phyloP scores from a whole-genome alignment of 2,113 vertebrate genomes.

The Cacatua alba region DNA sequence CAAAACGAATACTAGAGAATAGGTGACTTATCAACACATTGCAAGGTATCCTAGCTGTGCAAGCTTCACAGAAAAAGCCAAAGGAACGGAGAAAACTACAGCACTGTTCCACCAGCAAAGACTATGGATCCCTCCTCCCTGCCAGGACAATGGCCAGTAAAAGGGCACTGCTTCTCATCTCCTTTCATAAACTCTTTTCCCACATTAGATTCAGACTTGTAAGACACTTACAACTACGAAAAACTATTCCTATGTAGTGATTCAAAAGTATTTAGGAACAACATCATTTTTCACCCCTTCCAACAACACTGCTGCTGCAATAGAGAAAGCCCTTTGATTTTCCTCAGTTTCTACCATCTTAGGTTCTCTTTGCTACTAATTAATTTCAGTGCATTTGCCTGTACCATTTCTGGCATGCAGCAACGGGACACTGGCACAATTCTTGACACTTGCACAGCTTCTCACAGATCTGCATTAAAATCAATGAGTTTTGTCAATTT shows the following conservation, averaged over 20 bases:
- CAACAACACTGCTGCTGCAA: not conserved
- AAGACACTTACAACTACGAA: not conserved
- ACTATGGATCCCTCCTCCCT: not conserved
- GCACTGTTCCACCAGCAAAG: not conserved
- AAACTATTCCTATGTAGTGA: not conserved
- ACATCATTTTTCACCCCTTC: not conserved
- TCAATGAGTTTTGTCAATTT: constrained; percentile 34
- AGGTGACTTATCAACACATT: not conserved
- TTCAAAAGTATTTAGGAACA: not conserved
- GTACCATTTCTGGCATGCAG: constrained; percentile 36
- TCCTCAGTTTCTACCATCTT: constrained; percentile 13
- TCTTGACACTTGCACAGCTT: constrained; percentile 43
- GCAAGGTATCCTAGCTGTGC: not conserved
- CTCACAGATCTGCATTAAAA: constrained; percentile 27
- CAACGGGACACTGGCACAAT: constrained; percentile 39
- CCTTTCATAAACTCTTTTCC: not conserved
- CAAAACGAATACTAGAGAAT: not conserved
- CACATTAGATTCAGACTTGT: not conserved
- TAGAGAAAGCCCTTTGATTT: not conserved
- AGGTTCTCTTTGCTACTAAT: constrained; percentile 32
- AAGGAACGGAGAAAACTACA: not conserved
- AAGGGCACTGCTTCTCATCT: not conserved
- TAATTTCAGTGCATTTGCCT: constrained; percentile 49
- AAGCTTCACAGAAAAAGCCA: not conserved
- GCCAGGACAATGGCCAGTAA: not conserved